phyloP scores from a whole-genome alignment of 2,113 vertebrate genomes.

The Takifugu bimaculatus region DNA sequence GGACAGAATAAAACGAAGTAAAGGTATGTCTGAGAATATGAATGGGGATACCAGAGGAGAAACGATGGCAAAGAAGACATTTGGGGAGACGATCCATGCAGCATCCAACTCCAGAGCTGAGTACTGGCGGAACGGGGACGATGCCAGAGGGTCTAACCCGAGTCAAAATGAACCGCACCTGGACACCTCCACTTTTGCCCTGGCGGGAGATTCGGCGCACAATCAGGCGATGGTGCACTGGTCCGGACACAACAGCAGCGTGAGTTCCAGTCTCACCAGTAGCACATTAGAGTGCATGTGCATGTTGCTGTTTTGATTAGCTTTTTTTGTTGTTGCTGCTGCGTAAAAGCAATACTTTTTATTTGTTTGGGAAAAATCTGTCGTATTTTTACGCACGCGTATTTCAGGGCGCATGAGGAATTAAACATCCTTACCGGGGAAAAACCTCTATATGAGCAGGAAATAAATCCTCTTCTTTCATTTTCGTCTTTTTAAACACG shows the following conservation, averaged over 20 bases:
- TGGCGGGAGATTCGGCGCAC: slow-evolving; percentile 88
- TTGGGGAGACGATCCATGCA: slow-evolving; percentile 58
- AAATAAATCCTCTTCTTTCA: neutral
- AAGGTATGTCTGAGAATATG: slow-evolving; percentile 28
- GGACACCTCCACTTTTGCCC: slow-evolving; percentile 85
- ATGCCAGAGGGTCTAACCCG: slow-evolving; percentile 66
- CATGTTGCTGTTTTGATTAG: too few relatives aligned
- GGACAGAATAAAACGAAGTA: slow-evolving; percentile 40
- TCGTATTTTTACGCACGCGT: slow-evolving; percentile 55
- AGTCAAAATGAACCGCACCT: slow-evolving; percentile 78
- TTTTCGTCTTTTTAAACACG: neutral
- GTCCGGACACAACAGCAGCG: slow-evolving; percentile 93
- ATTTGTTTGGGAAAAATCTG: neutral
- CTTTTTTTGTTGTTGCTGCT: too few relatives aligned
- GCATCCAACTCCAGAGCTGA: slow-evolving; percentile 68
- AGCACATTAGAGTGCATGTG: neutral
- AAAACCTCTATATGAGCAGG: too few relatives aligned
- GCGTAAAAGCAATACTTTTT: too few relatives aligned
- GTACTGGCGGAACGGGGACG: slow-evolving; percentile 73
- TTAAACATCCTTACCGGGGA: too few relatives aligned
- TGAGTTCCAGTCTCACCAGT: slow-evolving; percentile 73
- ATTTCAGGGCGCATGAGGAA: slow-evolving; percentile 1
- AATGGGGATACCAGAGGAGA: slow-evolving; percentile 43
- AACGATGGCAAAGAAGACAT: slow-evolving; percentile 35
- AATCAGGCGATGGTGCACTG: slow-evolving; percentile 98